phyloP scores from a whole-genome alignment of 2,113 vertebrate species.

The Scophthalmus maximus region DNA sequence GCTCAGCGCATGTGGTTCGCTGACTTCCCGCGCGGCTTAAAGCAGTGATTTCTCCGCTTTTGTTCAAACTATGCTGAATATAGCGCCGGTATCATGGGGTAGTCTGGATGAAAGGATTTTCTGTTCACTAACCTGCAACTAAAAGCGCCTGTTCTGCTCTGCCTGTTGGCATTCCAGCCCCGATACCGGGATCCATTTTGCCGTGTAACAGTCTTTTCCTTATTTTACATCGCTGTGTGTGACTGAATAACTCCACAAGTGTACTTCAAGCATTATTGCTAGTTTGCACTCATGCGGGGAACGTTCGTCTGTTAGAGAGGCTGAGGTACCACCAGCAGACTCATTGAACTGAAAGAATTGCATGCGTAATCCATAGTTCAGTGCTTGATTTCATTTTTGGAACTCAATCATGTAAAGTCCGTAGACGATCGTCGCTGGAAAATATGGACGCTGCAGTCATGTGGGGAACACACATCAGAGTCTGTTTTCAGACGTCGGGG shows the following conservation, averaged over 20 bases:
- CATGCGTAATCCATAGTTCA: not conserved
- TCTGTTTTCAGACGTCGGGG: not conserved
- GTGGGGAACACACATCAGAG: not conserved
- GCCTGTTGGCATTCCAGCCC: not conserved
- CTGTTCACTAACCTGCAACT: not conserved
- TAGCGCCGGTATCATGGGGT: not conserved
- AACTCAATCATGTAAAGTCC: not conserved
- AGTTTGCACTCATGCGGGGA: not conserved
- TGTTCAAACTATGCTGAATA: not conserved
- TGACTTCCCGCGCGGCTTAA: not conserved
- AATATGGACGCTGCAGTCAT: too few species aligned
- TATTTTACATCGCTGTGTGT: conserved; percentile 5
- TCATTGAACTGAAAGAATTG: not conserved
- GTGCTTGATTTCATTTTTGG: not conserved
- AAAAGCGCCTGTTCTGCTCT: not conserved
- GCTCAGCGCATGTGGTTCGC: not conserved
- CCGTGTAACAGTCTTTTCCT: not conserved
- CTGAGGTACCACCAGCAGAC: not conserved
- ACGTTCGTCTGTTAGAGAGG: not conserved
- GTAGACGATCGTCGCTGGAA: too few species aligned
- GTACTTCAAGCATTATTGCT: not conserved
- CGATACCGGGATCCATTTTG: not conserved
- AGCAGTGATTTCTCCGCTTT: not conserved
- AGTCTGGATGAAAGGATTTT: too few species aligned
- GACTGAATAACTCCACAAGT: not conserved